These are phyloP conservation scores for Eutrigla gurnardus DNA, from an alignment of 2,797 vertebrate genomes.

Conservation along the genomic window DNA sequence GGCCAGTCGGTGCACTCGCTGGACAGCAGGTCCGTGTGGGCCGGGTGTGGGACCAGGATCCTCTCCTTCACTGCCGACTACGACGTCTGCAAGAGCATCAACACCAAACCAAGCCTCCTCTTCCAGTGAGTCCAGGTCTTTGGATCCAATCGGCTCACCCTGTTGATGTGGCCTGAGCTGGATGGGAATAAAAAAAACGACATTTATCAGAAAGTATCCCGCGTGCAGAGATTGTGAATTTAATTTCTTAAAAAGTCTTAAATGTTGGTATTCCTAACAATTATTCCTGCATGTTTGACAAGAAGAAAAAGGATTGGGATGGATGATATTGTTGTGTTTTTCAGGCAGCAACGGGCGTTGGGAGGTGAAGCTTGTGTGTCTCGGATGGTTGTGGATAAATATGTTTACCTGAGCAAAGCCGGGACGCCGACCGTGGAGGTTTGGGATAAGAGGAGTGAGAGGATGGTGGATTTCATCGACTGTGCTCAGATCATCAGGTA, in stretches of 20 bases:
- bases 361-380: constrained; percentile 88
- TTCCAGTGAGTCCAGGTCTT: constrained; percentile 84
- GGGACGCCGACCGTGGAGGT: constrained; percentile 90
- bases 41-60: constrained; percentile 91
- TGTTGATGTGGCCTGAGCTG: background rate
- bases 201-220: too few species aligned
- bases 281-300: background rate
- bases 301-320: background rate
- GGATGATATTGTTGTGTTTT: background rate
- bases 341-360: constrained; percentile 83
- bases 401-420: constrained; percentile 91
- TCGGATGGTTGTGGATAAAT: constrained; percentile 91
- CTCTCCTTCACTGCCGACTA: constrained; percentile 89
- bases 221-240: background rate
- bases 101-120: constrained; percentile 86
- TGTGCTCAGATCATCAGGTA: constrained; percentile 92
- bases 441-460: constrained; percentile 94
- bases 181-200: background rate
- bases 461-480: constrained; percentile 90
- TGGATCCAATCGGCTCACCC: background rate
- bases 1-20: constrained; percentile 83
- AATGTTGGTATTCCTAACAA: background rate
- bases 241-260: background rate
- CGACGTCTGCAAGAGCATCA: constrained; percentile 87
- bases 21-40: constrained; percentile 89